Conservation (phyloP, 2,113 vertebrate genomes). For the Melanerpes formicivorus region DNA sequence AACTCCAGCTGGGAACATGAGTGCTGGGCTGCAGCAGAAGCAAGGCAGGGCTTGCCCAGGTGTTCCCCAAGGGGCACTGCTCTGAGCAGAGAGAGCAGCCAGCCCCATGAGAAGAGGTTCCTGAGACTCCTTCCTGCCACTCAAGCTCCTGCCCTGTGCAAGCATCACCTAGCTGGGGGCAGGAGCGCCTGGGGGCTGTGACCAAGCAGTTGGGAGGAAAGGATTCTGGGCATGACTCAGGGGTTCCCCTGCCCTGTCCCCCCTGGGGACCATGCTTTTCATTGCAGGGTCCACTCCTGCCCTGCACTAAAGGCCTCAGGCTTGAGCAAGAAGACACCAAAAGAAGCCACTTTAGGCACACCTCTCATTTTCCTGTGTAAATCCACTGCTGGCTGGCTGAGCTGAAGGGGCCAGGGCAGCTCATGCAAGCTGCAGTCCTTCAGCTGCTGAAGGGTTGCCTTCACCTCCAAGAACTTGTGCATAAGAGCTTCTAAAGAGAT, state of each 20-base stretch:
- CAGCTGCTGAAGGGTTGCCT: background rate
- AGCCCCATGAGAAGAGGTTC: background rate
- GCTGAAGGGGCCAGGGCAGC: background rate
- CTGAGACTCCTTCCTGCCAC: background rate
- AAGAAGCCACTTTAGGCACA: background rate
- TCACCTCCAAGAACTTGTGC: background rate
- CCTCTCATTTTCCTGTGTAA: background rate
- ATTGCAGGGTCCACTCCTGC: background rate
- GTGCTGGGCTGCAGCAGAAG: background rate
- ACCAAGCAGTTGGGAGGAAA: background rate
- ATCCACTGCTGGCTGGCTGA: accelerated
- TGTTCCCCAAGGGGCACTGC: background rate
- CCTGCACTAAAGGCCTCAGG: background rate
- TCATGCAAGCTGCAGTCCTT: background rate
- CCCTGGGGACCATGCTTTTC: background rate
- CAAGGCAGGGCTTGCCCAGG: background rate
- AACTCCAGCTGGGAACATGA: background rate
- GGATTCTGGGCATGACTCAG: background rate
- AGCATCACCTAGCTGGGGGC: background rate
- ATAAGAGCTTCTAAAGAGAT: background rate
- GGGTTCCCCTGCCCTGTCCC: background rate
- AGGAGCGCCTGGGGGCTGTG: background rate
- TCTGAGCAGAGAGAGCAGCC: background rate
- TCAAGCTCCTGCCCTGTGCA: background rate
- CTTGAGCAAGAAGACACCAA: background rate